Evolutionary conservation across 1,140 invertebrate genomes (phyloP).

Genomic region (Monomorium pharaonis): DNA sequence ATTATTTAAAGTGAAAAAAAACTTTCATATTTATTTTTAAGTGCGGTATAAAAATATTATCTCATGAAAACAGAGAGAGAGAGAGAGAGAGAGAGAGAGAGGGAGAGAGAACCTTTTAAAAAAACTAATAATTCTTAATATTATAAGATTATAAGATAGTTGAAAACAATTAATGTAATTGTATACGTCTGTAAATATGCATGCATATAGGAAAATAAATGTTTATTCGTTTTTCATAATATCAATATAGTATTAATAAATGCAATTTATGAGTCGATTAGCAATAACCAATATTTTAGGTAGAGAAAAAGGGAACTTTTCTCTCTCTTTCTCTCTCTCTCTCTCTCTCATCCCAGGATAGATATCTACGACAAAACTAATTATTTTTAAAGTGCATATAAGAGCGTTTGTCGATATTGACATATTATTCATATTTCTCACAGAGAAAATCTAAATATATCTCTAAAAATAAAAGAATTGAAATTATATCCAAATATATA

Average conservation of each 20-base stretch:
- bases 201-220: neutral
- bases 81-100: no score
- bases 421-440: conserved; percentile 3
- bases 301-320: neutral
- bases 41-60: neutral
- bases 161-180: neutral
- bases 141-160: no score
- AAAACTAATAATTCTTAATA: neutral
- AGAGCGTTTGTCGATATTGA: conserved; percentile 13
- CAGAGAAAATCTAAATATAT: neutral
- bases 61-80: no score
- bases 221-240: neutral
- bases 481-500: no score
- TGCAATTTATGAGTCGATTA: neutral
- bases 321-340: neutral
- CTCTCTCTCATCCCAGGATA: neutral
- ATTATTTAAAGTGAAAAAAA: neutral
- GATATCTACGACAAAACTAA: neutral
- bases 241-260: neutral
- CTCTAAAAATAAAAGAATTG: conserved; percentile 1
- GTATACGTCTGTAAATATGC: neutral
- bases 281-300: neutral
- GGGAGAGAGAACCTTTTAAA: neutral
- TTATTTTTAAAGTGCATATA: conserved; percentile 2
- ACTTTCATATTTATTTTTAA: neutral